These are phyloP conservation scores for Crotalus viridis DNA, from an alignment of 2,113 vertebrate genomes.

Conservation along the genomic window DNA sequence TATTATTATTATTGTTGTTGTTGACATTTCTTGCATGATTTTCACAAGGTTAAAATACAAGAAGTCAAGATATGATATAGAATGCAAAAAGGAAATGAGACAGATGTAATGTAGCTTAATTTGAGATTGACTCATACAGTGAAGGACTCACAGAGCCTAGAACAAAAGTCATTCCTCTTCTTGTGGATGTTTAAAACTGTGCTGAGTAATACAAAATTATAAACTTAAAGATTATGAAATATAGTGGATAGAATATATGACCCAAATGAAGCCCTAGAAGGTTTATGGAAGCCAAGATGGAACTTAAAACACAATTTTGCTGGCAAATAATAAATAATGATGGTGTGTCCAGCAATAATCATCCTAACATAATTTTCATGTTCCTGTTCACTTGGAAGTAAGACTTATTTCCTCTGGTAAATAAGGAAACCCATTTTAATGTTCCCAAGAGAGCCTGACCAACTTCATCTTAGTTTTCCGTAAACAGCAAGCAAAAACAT, in stretches of 20 bases:
- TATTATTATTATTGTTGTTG: too few species aligned
- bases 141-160: neutral
- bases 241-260: neutral
- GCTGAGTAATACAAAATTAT: conserved; percentile 12
- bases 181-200: neutral
- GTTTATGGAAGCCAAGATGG: neutral
- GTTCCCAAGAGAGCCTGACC: neutral
- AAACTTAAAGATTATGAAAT: neutral
- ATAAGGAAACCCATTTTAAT: neutral
- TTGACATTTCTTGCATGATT: neutral
- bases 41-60: neutral
- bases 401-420: neutral
- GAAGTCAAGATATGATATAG: neutral
- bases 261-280: neutral
- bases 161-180: neutral
- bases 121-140: neutral
- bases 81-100: neutral
- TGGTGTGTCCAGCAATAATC: neutral
- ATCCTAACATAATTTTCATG: neutral
- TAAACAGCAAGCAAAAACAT: neutral
- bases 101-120: neutral
- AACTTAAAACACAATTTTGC: neutral
- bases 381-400: neutral
- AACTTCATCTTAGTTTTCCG: neutral
- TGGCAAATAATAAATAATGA: neutral